These are phyloP conservation scores for Arrhamphus sclerolepis DNA, from an alignment of 2,797 vertebrate species.

Conservation along the genomic window DNA sequence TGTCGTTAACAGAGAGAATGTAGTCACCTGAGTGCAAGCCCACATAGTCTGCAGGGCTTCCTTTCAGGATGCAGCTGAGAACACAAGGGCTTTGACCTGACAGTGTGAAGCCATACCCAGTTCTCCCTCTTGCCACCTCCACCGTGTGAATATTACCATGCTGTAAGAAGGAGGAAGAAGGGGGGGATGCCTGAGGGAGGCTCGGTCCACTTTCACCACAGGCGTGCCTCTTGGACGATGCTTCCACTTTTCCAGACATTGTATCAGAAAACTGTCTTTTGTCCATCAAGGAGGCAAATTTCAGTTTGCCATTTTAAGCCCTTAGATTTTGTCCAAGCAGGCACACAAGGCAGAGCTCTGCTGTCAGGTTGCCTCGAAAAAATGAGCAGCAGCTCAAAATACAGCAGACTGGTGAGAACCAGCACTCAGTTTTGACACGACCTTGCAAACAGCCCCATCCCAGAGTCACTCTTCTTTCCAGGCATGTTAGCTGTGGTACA, in stretches of 20 bases:
- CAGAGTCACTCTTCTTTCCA: conserved; percentile 46
- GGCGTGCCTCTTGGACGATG: conserved; percentile 66
- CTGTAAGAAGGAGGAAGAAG: conserved; percentile 51
- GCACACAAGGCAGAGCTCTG: conserved; percentile 14
- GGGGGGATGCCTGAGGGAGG: conserved; percentile 36
- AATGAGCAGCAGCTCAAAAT: conserved; percentile 58
- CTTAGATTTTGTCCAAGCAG: conserved; percentile 15
- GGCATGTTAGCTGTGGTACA: conserved; percentile 59
- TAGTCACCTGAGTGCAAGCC: conserved; percentile 92
- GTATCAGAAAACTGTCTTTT: conserved; percentile 55
- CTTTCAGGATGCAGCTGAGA: conserved; percentile 92
- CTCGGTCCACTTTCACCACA: conserved; percentile 52
- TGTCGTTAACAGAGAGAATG: conserved; percentile 93
- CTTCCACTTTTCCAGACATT: conserved; percentile 86
- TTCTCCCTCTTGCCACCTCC: conserved; percentile 92
- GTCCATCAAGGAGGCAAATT: conserved; percentile 34
- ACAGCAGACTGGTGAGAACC: conserved; percentile 68
- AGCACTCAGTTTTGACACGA: conserved; percentile 50
- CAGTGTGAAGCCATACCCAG: conserved; percentile 95
- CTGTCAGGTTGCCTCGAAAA: conserved; percentile 57
- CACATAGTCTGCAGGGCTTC: conserved; percentile 93
- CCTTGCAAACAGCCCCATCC: conserved; percentile 55
- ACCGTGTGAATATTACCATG: conserved; percentile 87
- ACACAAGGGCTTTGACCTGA: conserved; percentile 94
- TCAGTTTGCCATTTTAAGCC: conserved; percentile 39